These are phyloP conservation scores for Centropus bengalensis DNA, from an alignment of 2,113 vertebrate species.

Conservation along the genomic window DNA sequence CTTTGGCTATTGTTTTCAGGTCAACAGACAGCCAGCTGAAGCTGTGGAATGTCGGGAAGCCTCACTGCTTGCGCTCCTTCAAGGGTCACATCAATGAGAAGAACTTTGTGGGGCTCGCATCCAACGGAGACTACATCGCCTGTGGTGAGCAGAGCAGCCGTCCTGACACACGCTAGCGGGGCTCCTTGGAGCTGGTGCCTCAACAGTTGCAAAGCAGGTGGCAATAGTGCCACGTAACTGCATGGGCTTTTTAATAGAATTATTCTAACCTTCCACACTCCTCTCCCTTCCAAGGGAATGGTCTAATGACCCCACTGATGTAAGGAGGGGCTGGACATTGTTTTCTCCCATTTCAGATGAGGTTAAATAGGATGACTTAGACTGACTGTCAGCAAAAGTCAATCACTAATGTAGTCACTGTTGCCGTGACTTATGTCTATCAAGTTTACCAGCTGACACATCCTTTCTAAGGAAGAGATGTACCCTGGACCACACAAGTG, in stretches of 20 bases:
- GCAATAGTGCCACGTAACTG: neutral
- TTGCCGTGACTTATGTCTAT: neutral
- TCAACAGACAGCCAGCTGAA: slow-evolving; percentile 99
- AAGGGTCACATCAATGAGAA: slow-evolving; percentile 99
- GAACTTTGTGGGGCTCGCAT: slow-evolving; percentile 97
- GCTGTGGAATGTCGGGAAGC: slow-evolving; percentile 97
- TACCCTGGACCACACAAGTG: neutral
- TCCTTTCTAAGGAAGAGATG: neutral
- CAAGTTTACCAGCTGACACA: neutral
- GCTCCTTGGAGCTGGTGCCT: neutral
- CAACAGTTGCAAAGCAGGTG: neutral
- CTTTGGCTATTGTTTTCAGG: slow-evolving; percentile 70
- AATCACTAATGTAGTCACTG: neutral
- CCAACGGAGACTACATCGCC: slow-evolving; percentile 97
- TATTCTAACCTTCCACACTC: neutral
- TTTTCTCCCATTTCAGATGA: neutral
- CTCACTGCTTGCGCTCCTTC: slow-evolving; percentile 96
- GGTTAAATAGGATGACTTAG: neutral
- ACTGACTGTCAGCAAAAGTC: neutral
- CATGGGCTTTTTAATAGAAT: neutral
- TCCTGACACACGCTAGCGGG: neutral
- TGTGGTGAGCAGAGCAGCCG: slow-evolving; percentile 84
- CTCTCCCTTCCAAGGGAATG: neutral
- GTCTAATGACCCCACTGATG: neutral
- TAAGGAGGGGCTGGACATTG: neutral